Conservation (phyloP, 2,797 vertebrate genomes). For the Pangasius larnaudii region DNA sequence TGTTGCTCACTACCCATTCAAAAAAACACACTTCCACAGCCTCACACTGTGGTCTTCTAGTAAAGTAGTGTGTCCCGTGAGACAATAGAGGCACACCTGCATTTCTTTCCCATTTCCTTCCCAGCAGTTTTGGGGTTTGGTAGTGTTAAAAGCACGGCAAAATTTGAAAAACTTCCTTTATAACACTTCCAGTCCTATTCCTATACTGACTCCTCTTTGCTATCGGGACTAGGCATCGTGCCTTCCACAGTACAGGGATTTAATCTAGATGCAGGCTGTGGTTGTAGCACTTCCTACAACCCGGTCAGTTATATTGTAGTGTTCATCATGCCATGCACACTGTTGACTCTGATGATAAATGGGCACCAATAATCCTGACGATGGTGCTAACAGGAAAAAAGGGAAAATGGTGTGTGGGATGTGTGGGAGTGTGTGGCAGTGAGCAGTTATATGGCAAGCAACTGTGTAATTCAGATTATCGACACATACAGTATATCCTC, state of each 20-base stretch:
- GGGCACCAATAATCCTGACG: not conserved
- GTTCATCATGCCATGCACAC: not conserved
- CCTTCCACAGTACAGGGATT: not conserved
- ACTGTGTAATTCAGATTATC: not conserved
- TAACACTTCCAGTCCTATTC: not conserved
- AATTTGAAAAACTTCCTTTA: not conserved
- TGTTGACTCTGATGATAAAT: not conserved
- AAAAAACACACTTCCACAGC: not conserved
- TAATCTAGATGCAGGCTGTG: not conserved
- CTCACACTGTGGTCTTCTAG: not conserved
- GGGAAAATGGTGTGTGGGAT: not conserved
- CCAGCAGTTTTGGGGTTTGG: not conserved
- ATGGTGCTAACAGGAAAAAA: not conserved
- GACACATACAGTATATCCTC: not conserved
- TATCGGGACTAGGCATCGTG: not conserved
- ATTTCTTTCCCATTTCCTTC: not conserved
- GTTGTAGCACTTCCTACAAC: not conserved
- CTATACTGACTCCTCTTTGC: not conserved
- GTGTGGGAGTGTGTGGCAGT: not conserved
- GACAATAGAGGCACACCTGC: not conserved
- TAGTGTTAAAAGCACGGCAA: not conserved
- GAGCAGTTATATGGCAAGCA: not conserved
- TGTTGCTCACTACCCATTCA: not conserved
- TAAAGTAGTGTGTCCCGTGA: constrained; percentile 13
- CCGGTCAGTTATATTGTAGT: not conserved